Conservation (phyloP, 2,113 vertebrate genomes). For the Fulmarus glacialis region DNA sequence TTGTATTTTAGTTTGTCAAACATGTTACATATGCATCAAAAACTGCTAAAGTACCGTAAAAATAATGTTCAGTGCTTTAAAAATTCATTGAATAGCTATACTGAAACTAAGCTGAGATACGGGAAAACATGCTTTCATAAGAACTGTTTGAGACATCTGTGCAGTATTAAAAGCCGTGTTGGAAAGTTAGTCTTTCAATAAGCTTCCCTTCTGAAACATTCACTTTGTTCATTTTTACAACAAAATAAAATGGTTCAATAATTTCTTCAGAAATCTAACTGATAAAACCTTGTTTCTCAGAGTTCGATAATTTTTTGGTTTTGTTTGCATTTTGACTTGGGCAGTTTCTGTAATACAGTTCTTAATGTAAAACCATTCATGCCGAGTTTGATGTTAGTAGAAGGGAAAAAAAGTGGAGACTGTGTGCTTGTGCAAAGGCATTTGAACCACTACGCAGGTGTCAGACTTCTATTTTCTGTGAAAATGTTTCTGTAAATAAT, state of each 20-base stretch:
- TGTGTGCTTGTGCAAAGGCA: background rate
- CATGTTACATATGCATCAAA: accelerated
- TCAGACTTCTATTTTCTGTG: background rate
- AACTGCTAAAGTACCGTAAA: background rate
- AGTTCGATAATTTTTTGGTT: background rate
- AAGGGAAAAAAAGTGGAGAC: background rate
- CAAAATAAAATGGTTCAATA: background rate
- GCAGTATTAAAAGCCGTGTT: accelerated
- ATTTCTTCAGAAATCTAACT: background rate
- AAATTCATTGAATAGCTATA: background rate
- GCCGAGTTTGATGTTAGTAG: background rate
- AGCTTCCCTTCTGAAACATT: background rate
- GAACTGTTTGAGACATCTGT: background rate
- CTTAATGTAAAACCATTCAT: background rate
- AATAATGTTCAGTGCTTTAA: background rate
- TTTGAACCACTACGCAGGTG: background rate
- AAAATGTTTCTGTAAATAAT: background rate
- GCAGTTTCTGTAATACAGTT: background rate
- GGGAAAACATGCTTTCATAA: background rate
- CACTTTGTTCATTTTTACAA: background rate
- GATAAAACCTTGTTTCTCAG: background rate
- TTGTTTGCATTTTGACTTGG: background rate
- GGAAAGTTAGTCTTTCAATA: background rate
- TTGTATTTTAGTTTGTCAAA: background rate
- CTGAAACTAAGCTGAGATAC: background rate